Conservation (phyloP, 1,140 invertebrate genomes). For the Macrostomum lignano region DNA sequence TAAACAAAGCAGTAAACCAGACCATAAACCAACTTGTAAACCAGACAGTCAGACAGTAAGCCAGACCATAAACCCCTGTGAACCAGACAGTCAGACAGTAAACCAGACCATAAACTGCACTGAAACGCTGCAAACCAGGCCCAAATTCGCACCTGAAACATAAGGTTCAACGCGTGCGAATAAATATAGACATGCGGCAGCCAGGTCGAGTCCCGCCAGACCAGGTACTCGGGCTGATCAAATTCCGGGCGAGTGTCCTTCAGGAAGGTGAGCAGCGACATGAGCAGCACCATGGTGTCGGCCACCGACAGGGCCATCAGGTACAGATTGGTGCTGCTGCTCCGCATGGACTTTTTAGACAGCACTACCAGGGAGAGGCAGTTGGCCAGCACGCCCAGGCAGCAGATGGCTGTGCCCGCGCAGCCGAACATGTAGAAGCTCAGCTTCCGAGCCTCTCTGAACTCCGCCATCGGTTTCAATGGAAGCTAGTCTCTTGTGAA, state of each 20-base stretch:
- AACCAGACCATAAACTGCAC: too few species aligned
- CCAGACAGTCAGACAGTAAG: too few species aligned
- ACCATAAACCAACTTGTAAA: too few species aligned
- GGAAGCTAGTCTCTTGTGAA: too few species aligned
- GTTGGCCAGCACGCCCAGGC: constrained; percentile 20
- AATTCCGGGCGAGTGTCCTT: background rate
- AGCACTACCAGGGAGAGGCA: constrained; percentile 19
- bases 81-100: too few species aligned
- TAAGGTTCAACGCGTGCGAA: background rate
- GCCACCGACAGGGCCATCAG: constrained; percentile 20
- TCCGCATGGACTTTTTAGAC: constrained; percentile 16
- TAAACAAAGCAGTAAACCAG: too few species aligned
- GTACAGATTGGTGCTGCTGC: constrained; percentile 18
- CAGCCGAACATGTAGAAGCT: too few species aligned
- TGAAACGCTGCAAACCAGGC: too few species aligned
- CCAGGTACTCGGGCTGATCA: background rate
- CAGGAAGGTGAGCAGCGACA: background rate
- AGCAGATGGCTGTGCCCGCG: too few species aligned
- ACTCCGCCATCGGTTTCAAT: too few species aligned
- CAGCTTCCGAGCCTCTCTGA: too few species aligned
- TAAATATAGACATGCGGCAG: background rate
- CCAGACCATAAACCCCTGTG: too few species aligned
- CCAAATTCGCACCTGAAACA: constrained; percentile 4
- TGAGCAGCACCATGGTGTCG: constrained; percentile 14
- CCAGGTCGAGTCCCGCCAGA: background rate